Evolutionary conservation across 2,888 invertebrate species (phyloP), one percentile per base, ranked within the genome.

Genomic region (Lamellibrachia columna): DNA sequence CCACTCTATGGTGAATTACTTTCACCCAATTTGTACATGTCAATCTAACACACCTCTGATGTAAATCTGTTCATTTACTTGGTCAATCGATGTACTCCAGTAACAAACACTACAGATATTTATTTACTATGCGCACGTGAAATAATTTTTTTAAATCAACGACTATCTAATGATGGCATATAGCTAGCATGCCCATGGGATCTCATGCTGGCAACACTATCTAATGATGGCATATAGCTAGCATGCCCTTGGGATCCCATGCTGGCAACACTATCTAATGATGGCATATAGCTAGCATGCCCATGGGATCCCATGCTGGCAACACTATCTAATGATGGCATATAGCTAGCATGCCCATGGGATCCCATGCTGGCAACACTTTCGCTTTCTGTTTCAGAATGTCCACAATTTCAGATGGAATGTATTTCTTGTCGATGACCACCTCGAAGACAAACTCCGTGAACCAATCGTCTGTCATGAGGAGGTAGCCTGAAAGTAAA

Each of bases 351-450:
- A 75, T 75, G 4, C 75, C 98, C 98, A 99, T 98, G 2, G 98
- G 98, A 97, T 99, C 98, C 98, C 98, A 99, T 0, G 98, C 98
- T 3, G 98, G 98, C 95, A 99, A 97, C 90, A 98, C 97, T 93
- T 97, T 97, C 0, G 98, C 98, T 93, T 98, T 97, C 96, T 98
- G 98, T 92, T 98, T 97, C 95, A 98, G 98, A 28, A 98, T 98
- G 93, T 97, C 97, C 94, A 98, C 95, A 9, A 98, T 98, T 91
- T 98, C 97, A 1, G 97, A 97, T 8, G 98, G 97, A 53, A 98
- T 97, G 95, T 97, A 98, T 95, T 98, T 98, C 96, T 98, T 98
- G 96, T 98, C 98, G 53, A 98, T 98, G 2, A 98, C 98, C 94
- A 98, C 98, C 97, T 98, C 98, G 92, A 95, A 96, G 11, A 96